Conservation (phyloP, 1,140 invertebrate species). For the Daktulosphaira vitifoliae region DNA sequence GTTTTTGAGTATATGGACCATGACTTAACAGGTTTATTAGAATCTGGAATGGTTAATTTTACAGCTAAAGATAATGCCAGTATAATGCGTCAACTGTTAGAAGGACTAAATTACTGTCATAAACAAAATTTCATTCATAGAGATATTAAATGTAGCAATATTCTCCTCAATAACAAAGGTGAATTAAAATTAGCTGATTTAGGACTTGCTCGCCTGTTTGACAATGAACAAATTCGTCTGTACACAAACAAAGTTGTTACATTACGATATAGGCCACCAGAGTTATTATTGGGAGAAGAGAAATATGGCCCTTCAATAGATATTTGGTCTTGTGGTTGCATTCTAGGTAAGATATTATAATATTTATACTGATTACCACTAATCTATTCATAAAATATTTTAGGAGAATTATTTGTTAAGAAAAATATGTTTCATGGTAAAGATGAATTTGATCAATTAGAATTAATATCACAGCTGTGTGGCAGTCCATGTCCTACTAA, state of each 20-base stretch:
- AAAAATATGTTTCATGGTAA: constrained; percentile 93
- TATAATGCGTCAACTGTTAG: constrained; percentile 96
- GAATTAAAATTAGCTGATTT: constrained; percentile 99
- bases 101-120: constrained; percentile 96
- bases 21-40: constrained; percentile 95
- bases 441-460: constrained; percentile 88
- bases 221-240: constrained; percentile 84
- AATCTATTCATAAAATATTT: not conserved
- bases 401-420: constrained; percentile 75
- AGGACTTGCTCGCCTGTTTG: constrained; percentile 91
- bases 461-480: constrained; percentile 89
- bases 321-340: constrained; percentile 99
- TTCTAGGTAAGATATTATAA: constrained; percentile 62
- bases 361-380: constrained; percentile 43
- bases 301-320: constrained; percentile 96
- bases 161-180: constrained; percentile 97
- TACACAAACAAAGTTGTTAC: constrained; percentile 99
- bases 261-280: constrained; percentile 96
- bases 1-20: constrained; percentile 99
- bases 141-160: constrained; percentile 99
- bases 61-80: constrained; percentile 91
- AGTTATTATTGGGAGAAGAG: constrained; percentile 93
- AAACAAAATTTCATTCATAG: constrained; percentile 96
- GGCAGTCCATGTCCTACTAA: constrained; percentile 91
- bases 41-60: constrained; percentile 94